These are phyloP conservation scores for Clupea harengus DNA, from an alignment of 2,113 vertebrate genomes.

Conservation along the genomic window DNA sequence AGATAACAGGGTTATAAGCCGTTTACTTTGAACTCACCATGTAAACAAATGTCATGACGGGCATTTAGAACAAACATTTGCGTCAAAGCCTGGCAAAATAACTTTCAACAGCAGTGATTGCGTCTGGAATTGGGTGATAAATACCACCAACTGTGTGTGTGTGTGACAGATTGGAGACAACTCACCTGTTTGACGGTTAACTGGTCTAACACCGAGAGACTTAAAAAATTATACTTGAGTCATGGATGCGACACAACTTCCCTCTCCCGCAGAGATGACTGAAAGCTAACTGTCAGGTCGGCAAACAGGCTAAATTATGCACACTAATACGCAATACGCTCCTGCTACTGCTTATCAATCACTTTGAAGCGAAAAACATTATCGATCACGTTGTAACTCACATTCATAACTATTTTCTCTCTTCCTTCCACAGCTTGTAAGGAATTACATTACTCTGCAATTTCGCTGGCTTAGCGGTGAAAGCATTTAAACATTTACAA, in stretches of 20 bases:
- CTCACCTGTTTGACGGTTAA: slow-evolving; percentile 32
- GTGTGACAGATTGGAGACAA: not conserved
- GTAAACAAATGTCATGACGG: slow-evolving; percentile 72
- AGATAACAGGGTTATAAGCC: slow-evolving; percentile 61
- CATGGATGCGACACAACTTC: slow-evolving; percentile 46
- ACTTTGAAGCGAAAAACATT: slow-evolving; percentile 28
- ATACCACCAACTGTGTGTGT: not conserved
- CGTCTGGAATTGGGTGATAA: not conserved
- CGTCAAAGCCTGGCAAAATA: slow-evolving; percentile 54
- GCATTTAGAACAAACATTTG: slow-evolving; percentile 54
- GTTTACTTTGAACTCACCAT: slow-evolving; percentile 65
- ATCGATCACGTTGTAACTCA: slow-evolving; percentile 39
- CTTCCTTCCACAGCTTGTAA: slow-evolving; percentile 27
- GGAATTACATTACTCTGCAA: slow-evolving; percentile 60
- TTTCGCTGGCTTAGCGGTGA: slow-evolving; percentile 53
- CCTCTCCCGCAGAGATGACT: slow-evolving; percentile 40
- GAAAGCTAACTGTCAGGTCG: slow-evolving; percentile 64
- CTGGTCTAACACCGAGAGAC: not conserved
- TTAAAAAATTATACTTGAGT: slow-evolving; percentile 17
- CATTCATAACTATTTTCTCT: slow-evolving; percentile 40
- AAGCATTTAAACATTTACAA: slow-evolving; percentile 73
- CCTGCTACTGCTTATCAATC: slow-evolving; percentile 48
- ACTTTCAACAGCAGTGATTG: not conserved
- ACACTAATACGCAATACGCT: slow-evolving; percentile 42
- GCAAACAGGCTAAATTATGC: slow-evolving; percentile 65